Percentiles rank a stretch among this genome's conserved stretches.
Evolutionary conservation across 1,140 invertebrate species (phyloP).

Genomic region (Platyscapa corneri): DNA sequence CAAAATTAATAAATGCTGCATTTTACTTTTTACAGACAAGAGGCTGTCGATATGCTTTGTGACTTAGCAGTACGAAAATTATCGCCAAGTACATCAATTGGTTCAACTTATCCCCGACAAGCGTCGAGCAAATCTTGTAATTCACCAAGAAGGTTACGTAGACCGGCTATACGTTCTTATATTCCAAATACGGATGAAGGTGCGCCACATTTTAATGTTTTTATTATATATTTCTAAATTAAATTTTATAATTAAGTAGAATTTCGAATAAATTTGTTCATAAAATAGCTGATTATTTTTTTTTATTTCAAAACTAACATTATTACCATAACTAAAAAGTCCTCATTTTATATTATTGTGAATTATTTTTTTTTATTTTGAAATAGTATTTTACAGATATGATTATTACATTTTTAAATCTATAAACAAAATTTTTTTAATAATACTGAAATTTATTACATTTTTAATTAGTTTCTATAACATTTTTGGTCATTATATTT

Average conservation of each 20-base stretch:
- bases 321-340: too few relatives aligned
- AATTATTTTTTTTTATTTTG: too few relatives aligned
- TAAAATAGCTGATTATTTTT: neutral
- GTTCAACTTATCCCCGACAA: constrained; percentile 72
- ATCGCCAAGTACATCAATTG: constrained; percentile 77
- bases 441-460: too few relatives aligned
- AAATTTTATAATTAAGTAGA: neutral
- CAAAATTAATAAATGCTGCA: neutral
- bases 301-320: too few relatives aligned
- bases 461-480: too few relatives aligned
- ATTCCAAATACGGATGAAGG: constrained; percentile 66
- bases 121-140: constrained; percentile 75
- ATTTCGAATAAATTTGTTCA: neutral
- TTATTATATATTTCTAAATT: neutral
- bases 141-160: constrained; percentile 77
- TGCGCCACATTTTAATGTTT: constrained; percentile 48
- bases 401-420: too few relatives aligned
- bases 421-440: too few relatives aligned
- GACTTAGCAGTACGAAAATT: constrained; percentile 85
- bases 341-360: neutral
- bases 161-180: constrained; percentile 67
- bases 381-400: too few relatives aligned
- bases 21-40: constrained; percentile 77
- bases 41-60: constrained; percentile 88
- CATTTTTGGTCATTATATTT: too few relatives aligned